These are phyloP conservation scores for Epizoanthus rinbou DNA, from an alignment of 92 coral and sea anemone genomes.

Conservation along the genomic window DNA sequence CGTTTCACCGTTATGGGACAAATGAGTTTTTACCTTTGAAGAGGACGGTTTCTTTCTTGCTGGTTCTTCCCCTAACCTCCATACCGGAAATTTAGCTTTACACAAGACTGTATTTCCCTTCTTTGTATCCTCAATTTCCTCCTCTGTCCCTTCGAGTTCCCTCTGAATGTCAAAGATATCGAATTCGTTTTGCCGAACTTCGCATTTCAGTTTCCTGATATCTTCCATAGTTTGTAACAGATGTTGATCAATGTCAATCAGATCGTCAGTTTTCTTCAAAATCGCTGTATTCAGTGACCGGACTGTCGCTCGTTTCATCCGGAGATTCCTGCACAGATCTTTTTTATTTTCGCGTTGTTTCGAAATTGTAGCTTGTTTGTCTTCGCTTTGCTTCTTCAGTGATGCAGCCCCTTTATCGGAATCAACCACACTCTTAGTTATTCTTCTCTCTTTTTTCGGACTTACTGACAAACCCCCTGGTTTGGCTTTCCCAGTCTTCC, in stretches of 20 bases:
- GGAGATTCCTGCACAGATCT: conserved; percentile 43
- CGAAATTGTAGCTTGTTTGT: conserved; percentile 67
- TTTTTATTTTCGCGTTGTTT: conserved; percentile 51
- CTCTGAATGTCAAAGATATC: conserved; percentile 65
- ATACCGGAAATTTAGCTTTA: conserved; percentile 51
- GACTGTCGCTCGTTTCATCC: conserved; percentile 52
- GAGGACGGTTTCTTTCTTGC: not conserved
- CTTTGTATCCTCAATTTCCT: conserved; percentile 64
- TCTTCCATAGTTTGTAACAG: conserved; percentile 72
- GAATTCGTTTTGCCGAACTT: conserved; percentile 64
- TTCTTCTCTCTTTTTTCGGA: conserved; percentile 51
- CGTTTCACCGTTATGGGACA: not conserved
- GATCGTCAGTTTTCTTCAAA: conserved; percentile 62
- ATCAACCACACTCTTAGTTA: conserved; percentile 52
- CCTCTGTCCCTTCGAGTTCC: conserved; percentile 70
- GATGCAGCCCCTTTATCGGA: conserved; percentile 50
- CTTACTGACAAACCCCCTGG: not conserved
- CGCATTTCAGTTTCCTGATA: conserved; percentile 63
- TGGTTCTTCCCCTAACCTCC: conserved; percentile 51
- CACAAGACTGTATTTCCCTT: conserved; percentile 31
- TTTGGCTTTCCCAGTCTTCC: conserved; percentile 30
- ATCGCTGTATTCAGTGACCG: conserved; percentile 57
- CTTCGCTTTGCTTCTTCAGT: conserved; percentile 66
- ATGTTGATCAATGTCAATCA: conserved; percentile 72
- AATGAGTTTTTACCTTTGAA: not conserved